phyloP scores from a whole-genome alignment of 2,113 vertebrate species.

The Dicentrarchus labrax region DNA sequence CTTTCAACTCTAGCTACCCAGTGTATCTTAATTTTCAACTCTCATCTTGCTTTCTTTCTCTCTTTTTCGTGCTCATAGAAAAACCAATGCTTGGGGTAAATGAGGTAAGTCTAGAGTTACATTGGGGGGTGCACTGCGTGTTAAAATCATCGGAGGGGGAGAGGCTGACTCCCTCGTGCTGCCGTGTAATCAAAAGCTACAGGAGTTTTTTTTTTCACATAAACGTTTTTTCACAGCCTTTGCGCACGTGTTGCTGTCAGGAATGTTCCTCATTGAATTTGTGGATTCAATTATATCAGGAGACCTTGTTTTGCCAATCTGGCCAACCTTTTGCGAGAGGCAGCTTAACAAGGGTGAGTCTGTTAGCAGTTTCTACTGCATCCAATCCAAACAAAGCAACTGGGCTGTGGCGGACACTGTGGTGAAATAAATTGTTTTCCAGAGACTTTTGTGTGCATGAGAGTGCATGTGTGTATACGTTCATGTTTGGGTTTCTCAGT shows the following conservation, averaged over 20 bases:
- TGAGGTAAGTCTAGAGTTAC: conserved; percentile 41
- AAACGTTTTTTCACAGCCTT: conserved; percentile 51
- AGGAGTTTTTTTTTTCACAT: conserved; percentile 40
- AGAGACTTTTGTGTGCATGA: conserved; percentile 20
- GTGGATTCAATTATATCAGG: conserved; percentile 67
- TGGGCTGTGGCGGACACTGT: conserved; percentile 53
- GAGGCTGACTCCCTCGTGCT: conserved; percentile 17
- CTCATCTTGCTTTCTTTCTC: not conserved
- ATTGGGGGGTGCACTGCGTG: conserved; percentile 33
- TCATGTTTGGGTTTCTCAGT: conserved; percentile 26
- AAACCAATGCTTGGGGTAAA: conserved; percentile 53
- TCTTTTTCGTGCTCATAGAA: conserved; percentile 4
- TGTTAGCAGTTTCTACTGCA: conserved; percentile 65
- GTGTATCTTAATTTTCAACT: conserved; percentile 38
- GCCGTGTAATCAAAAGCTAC: conserved; percentile 59
- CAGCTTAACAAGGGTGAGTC: conserved; percentile 63
- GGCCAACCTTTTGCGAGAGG: conserved; percentile 61
- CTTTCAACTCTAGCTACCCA: not conserved
- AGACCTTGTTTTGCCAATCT: conserved; percentile 59
- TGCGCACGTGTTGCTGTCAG: conserved; percentile 56
- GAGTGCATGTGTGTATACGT: conserved; percentile 4
- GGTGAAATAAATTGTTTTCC: conserved; percentile 71
- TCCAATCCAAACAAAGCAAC: conserved; percentile 72
- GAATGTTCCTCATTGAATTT: conserved; percentile 60
- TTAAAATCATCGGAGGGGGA: conserved; percentile 59